Evolutionary conservation across 2,113 vertebrate species (phyloP), one percentile per base, ranked within the genome.

Genomic region (Amphiprion percula): DNA sequence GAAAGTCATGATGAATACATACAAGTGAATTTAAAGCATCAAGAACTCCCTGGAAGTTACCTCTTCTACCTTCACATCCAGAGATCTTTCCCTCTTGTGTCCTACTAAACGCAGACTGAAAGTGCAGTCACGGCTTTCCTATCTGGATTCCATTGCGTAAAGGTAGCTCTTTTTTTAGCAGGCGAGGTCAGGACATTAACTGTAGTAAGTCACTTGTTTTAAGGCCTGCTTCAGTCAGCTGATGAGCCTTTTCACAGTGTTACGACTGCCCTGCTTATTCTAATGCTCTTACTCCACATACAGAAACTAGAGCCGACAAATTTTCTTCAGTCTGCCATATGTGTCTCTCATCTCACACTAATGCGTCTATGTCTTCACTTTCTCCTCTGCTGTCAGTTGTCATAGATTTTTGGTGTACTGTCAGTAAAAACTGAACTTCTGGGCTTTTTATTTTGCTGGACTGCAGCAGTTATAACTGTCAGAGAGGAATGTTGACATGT

Each of bases 401-500:
- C 14, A 12, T 61, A 50, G 59, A 58, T 41, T 49, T 74, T 59
- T 70, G 12, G 56, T 64, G 66, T 26, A 44, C 66, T 82, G 26
- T 71, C 26, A 68, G 52, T 5, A 21, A 54, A 24, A 66, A 78
- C 62, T 52, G 47, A 44, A 81, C 58, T 41, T 49, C 72, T 46
- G 7, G 61, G 55, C 68, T 73, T 37, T 26, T 64, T 21, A 47
- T 74, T 59, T 76, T 56, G 58, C 62, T 64, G 50, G 71, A 61
- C 66, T 19, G 21, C 53, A 54, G 47, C 60, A 68, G 37, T 82
- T 71, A 52, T 69, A 77, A 74, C 79, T 74, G 83, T 78, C 75
- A 44, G 71, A 59, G 41, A 80, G 69, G 88, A 92, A 89, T 89
- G 80, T 82, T 84, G 75, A 79, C 87, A 74, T 69, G 79, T 77